Conservation (phyloP, 2,888 invertebrate genomes). For the Anaspis maculata region DNA sequence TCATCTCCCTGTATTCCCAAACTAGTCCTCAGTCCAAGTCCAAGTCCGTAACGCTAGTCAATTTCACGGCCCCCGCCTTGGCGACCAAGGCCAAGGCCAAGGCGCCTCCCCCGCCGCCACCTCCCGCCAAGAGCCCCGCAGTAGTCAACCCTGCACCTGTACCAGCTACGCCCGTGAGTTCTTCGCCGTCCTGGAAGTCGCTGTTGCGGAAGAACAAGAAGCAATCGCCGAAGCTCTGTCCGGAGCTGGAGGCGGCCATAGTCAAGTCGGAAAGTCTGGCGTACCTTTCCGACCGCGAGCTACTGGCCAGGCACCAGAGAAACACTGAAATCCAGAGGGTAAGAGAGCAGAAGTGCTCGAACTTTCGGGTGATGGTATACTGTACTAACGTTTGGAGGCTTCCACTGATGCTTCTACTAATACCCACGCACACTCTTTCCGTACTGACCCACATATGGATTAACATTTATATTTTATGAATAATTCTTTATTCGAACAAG, state of each 20-base stretch:
- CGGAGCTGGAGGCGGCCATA: constrained; percentile 45
- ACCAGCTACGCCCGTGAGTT: too few relatives aligned
- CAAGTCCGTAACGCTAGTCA: constrained; percentile 41
- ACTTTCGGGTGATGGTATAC: constrained; percentile 2
- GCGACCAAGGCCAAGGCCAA: constrained; percentile 11
- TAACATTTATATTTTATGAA: too few relatives aligned
- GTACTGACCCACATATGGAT: constrained; percentile 1
- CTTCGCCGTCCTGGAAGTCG: constrained; percentile 33
- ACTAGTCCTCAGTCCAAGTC: constrained; percentile 29
- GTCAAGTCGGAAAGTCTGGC: constrained; percentile 47
- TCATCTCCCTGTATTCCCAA: constrained; percentile 39
- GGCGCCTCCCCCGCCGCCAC: too few relatives aligned
- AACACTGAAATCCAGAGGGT: constrained; percentile 46
- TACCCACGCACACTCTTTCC: constrained; percentile 5
- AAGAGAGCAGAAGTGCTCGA: constrained; percentile 31
- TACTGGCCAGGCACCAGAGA: constrained; percentile 45
- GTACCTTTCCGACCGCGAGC: constrained; percentile 44
- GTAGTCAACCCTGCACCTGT: constrained; percentile 2
- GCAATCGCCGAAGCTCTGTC: constrained; percentile 38
- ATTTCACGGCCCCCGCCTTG: constrained; percentile 24
- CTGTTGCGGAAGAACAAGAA: constrained; percentile 38
- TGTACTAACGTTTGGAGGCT: constrained; percentile 8
- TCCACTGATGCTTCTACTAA: constrained; percentile 5
- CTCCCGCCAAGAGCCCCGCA: constrained; percentile 16
- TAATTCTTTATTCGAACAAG: too few relatives aligned